These are phyloP conservation scores for Myrmecobius fasciatus DNA, from an alignment of 2,113 vertebrate species.

Conservation along the genomic window DNA sequence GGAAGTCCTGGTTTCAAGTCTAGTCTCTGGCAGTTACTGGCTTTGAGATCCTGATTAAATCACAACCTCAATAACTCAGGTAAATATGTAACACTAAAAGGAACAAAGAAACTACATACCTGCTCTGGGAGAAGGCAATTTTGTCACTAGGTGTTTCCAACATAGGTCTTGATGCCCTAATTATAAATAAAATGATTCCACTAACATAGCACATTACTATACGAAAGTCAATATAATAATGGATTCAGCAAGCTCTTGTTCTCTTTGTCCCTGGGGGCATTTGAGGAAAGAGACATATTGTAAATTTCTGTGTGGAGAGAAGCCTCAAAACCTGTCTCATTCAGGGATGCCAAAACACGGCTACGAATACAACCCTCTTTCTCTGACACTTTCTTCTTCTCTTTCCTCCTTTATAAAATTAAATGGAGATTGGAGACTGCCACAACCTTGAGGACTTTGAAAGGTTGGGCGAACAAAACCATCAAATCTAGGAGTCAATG, in stretches of 20 bases:
- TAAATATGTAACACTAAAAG: neutral
- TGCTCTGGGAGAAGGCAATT: neutral
- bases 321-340: neutral
- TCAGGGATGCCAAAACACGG: neutral
- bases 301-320: too few relatives aligned
- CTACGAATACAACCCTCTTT: neutral
- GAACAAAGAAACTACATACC: neutral
- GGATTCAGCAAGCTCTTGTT: neutral
- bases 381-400: neutral
- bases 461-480: neutral
- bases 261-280: neutral
- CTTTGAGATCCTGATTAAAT: neutral
- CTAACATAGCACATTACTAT: neutral
- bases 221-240: neutral
- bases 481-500: neutral
- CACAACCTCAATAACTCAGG: neutral
- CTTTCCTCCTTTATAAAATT: neutral
- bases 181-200: neutral
- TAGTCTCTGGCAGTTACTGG: neutral
- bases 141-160: neutral
- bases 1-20: too few relatives aligned
- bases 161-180: neutral
- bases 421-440: neutral
- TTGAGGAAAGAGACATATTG: neutral
- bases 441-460: neutral